Evolutionary conservation across 1,140 invertebrate species (phyloP), one percentile per base, ranked within the genome.

Genomic region (Drosophila rufa): DNA sequence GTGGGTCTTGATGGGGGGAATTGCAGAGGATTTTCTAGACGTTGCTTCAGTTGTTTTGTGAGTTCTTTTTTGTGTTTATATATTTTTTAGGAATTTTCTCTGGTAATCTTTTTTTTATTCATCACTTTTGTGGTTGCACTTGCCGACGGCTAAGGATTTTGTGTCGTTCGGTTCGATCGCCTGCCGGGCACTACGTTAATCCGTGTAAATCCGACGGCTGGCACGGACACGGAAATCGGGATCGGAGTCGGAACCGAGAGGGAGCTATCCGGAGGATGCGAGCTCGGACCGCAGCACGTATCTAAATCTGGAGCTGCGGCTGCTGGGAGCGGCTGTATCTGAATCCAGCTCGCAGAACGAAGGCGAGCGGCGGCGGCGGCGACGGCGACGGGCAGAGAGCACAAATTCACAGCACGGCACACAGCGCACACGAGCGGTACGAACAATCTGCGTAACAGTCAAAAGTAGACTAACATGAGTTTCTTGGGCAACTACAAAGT

Each of bases 381-480:
- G 22, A 25, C 22, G 22, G 22, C 33, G 53, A 38, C 65, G 64
- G 75, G 65, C 51, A 79, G 56, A 50, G 76, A 74, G 65, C 76
- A 75, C 70, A 60, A 38, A 57, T 64, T 64, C 79, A 67, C 59
- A 67, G 66, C 73, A 58, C 79, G 50, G 64, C 75, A 77, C 45
- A 50, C 73, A 57, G 40, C 50, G 64, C 57, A 71, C 69, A 76
- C 81, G 77, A 80, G 70, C 64, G 70, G 84, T 87, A 83, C 91
- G 83, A 92, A 92, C 92, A 92, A 92, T 91, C 92, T 92, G 92
- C 92, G 90, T 92, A 92, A 92, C 92, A 92, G 92, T 91, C 92
- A 92, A 92, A 92, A 92, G 92, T 92, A 92, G 92, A 92, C 92
- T 92, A 92, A 92, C 92, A 92, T 91, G 90, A 92, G 85, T 92